Evolutionary conservation across 2,888 invertebrate genomes (phyloP).

Genomic region (Hypolimnas misippus): DNA sequence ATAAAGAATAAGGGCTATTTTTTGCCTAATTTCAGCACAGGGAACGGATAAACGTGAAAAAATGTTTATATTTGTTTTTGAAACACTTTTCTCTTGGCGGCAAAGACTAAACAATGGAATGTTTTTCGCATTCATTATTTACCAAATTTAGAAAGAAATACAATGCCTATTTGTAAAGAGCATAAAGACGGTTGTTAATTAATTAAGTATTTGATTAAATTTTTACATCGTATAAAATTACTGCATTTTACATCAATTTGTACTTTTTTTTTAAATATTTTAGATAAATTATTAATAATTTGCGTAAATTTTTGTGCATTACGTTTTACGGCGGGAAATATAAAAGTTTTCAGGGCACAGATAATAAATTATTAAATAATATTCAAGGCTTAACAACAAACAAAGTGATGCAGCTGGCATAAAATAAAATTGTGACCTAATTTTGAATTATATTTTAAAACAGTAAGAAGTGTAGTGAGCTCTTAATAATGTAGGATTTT

Average conservation of each 20-base stretch:
- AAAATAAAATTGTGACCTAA: neutral
- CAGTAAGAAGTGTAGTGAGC: neutral
- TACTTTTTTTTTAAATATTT: no score
- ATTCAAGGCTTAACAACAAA: neutral
- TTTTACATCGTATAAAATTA: neutral
- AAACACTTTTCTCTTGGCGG: neutral
- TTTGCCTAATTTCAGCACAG: neutral
- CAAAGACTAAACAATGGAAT: neutral
- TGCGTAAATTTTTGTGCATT: neutral
- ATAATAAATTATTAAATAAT: neutral
- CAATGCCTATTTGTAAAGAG: neutral
- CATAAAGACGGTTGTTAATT: no score
- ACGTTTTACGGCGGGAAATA: neutral
- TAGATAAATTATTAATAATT: neutral
- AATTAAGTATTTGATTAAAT: no score
- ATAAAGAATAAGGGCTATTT: neutral
- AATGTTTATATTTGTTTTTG: slow-evolving; percentile 8
- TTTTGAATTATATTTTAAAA: neutral
- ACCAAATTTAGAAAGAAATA: neutral
- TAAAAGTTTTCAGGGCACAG: neutral
- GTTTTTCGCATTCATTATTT: neutral
- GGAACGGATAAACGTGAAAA: neutral
- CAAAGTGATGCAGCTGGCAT: no score
- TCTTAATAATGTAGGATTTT: slow-evolving; percentile 56
- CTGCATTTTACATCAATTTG: no score